Percentiles rank a stretch among this genome's conserved stretches.
Conservation (phyloP, 2,113 vertebrate genomes). For the Cervus canadensis region DNA sequence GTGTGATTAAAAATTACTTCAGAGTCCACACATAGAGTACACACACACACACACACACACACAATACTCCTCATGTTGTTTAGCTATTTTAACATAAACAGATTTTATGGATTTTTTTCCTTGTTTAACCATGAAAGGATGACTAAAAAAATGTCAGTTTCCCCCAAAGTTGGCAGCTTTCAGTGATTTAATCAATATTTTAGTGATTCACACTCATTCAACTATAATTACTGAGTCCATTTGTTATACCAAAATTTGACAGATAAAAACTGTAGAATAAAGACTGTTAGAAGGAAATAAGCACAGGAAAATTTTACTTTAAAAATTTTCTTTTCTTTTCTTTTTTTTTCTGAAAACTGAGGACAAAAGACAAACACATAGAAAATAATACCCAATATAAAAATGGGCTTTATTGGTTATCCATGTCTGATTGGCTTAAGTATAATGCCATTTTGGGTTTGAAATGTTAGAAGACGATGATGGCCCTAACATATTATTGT, state of each 20-base stretch:
- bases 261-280: not conserved
- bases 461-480: not conserved
- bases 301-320: not conserved
- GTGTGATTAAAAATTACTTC: too few species aligned
- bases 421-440: not conserved
- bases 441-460: not conserved
- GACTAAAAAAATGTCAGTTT: not conserved
- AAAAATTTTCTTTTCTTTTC: not conserved
- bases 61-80: too few species aligned
- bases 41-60: too few species aligned
- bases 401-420: not conserved
- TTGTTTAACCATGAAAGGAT: not conserved
- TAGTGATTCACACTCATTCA: not conserved
- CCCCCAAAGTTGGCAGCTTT: not conserved
- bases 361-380: not conserved
- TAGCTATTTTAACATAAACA: not conserved
- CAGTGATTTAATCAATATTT: not conserved
- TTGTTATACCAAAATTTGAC: not conserved
- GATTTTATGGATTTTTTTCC: not conserved
- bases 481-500: not conserved
- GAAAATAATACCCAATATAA: not conserved
- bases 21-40: too few species aligned
- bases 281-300: not conserved
- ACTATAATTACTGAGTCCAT: not conserved
- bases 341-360: not conserved